Conservation (phyloP, 2,113 vertebrate species). For the Paradoxurus hermaphroditus region DNA sequence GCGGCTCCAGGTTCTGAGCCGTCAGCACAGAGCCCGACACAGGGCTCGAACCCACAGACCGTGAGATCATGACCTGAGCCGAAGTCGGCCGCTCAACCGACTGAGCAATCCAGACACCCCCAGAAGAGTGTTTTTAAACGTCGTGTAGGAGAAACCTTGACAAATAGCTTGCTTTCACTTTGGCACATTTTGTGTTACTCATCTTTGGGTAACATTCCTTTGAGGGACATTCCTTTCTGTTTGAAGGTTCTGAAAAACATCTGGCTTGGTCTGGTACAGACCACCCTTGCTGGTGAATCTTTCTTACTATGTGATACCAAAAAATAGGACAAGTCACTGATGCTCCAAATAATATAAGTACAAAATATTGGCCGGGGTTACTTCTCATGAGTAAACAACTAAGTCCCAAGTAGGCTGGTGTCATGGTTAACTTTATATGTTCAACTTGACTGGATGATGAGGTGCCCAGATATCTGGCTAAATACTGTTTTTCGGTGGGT, state of each 20-base stretch:
- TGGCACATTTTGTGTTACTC: conserved; percentile 1
- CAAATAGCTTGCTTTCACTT: conserved; percentile 46
- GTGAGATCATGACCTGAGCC: too few relatives aligned
- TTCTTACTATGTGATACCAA: not conserved
- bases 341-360: not conserved
- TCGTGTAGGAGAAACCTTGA: not conserved
- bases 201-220: not conserved
- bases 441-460: not conserved
- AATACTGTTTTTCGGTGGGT: not conserved
- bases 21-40: too few relatives aligned
- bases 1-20: too few relatives aligned
- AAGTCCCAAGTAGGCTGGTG: not conserved
- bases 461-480: not conserved
- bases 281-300: not conserved
- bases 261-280: not conserved
- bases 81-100: too few relatives aligned
- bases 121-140: conserved; percentile 42
- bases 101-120: too few relatives aligned
- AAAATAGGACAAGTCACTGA: not conserved
- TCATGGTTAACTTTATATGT: not conserved
- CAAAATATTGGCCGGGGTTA: not conserved
- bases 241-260: conserved; percentile 45
- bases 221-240: conserved; percentile 21
- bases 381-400: not conserved
- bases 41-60: too few relatives aligned